Base-by-base conservation (phyloP, 2,797 vertebrate species). In the Enteromius radiatus region DNA sequence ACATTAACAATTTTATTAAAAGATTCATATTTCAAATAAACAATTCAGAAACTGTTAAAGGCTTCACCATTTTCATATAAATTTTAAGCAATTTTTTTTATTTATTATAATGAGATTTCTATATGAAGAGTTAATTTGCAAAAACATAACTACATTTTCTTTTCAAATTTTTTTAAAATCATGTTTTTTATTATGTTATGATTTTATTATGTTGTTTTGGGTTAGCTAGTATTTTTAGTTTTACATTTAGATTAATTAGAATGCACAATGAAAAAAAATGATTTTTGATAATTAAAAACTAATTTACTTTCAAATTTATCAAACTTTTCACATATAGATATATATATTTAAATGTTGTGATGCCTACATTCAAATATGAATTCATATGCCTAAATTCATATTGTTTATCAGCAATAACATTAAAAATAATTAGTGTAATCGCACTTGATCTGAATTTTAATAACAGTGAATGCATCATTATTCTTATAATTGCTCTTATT, bases 381-480 rank as follows among this genome's bases (percentile, higher is more conserved):
- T 47, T 47, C 43, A 47, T 23, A 49, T 21, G 43, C 23, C 26
- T 49, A 49, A 71, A 73, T 31, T 15, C 11, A 14, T 23, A 54
- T 14, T 52, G 19, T 12, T 54, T 54, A 36, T 74, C 28, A 15
- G 10, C 28, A 1, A 14, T 73, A 31, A 31, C 15, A 63, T 28
- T 21, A 71, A 19, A 36, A 74, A 74, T 54, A 33, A 74, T 74
- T 8, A 1, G 10, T 33, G 17, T 17, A 26, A 41, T 75, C 7
- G 2, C 52, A 17, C 36, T 26, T 59, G 52, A 5, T n/a, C 73
- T 11, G 73, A 76, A 76, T 76, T 64, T 33, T 33, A 33, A 64
- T 59, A 59, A 26, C 14, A 75, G 52, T 76, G 74, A 41, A 28
- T 28, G 56, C 26, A n/a, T 76, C 63, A 75, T 81, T 41, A 54